Base-by-base conservation (phyloP, 2,113 vertebrate genomes). In the Fukomys damarensis region DNA sequence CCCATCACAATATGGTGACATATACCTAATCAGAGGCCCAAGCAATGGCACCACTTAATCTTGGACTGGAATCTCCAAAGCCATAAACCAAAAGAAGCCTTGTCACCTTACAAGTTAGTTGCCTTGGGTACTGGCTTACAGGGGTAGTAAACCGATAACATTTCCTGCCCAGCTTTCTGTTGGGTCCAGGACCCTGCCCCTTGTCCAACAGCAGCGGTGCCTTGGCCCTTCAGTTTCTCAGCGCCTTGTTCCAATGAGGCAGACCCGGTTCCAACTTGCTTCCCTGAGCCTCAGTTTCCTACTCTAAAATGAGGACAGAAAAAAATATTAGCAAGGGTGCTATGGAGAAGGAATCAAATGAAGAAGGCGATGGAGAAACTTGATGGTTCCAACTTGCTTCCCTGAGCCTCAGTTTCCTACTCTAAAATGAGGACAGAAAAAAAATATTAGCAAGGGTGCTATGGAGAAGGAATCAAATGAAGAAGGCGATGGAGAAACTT, bases 381-480 rank as follows among this genome's bases (percentile, higher is more conserved):
- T n/a, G n/a, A n/a, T n/a, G 58, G 10, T 41, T 52, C 14, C 35
- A 5, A 6, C 19, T 86, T 13, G 9, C 20, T 79, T 94, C 41
- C 14, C 43, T 28, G 22, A 30, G 22, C 52, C 80, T 92, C 91
- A 30, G 63, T 46, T 35, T 66, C 49, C 26, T 41, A 1, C 61
- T 85, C 84, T 94, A 84, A 87, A 84, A 92, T 3, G 3, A 28
- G 66, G 20, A 58, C 11, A 80, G 38, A 20, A 76, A 80, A n/a
- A n/a, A 5, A 38, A 61, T 9, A 30, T 26, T 46, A 35, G 28
- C 0, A 0, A 5, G 3, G 20, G 14, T 16, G 35, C 72, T 63
- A 54, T 52, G 56, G 70, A 63, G 20, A 65, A 58, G n/a, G n/a
- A n/a, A n/a, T n/a, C n/a, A n/a, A n/a, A n/a, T n/a, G n/a, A n/a